Base-by-base conservation (phyloP, 2,888 invertebrate genomes). In the Thymelicus acteon region DNA sequence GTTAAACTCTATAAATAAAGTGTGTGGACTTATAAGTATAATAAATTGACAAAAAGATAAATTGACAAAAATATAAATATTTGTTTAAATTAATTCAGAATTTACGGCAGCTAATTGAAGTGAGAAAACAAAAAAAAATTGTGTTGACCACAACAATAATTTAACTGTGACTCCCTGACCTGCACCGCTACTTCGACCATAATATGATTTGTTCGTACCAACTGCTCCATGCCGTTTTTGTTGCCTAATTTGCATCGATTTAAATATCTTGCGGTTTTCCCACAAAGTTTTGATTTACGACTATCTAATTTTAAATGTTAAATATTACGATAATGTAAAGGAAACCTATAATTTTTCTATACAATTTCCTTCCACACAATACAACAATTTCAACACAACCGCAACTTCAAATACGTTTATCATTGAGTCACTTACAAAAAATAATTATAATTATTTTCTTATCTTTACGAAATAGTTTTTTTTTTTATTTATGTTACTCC, bases 181-280 rank as follows among this genome's bases (percentile, higher is more conserved):
- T 13, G 39, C 13, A 13, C 12, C 10, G 44, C 44, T 31, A 31
- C 31, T 31, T 31, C 31, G 3, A 2, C 31, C 44, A 44, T 4
- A 7, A 44, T 10, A 44, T 44, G 8, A 44, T 44, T 39, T 58
- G 39, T 39, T 58, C 7, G 7, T 39, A n/a, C 5, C 31, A 5
- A 31, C 31, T 31, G 6, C 8, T 13, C 7, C n/a, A 7, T 39
- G 10, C 7, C 58, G 58, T 58, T 37, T 58, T 58, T n/a, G 39
- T 13, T 58, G n/a, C 7, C 58, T 58, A n/a, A 58, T 58, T 58
- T 39, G 39, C 58, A 58, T 58, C 2, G 7, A 39, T 39, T 37
- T 58, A n/a, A 58, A n/a, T 39, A 58, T n/a, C 13, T 39, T 58
- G 58, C 39, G n/a, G 13, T 58, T 58, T 58, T 58, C 58, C n/a